Evolutionary conservation across 2,797 vertebrate species (phyloP), one percentile per base, ranked within the genome.

Genomic region (Sibirionetta formosa): DNA sequence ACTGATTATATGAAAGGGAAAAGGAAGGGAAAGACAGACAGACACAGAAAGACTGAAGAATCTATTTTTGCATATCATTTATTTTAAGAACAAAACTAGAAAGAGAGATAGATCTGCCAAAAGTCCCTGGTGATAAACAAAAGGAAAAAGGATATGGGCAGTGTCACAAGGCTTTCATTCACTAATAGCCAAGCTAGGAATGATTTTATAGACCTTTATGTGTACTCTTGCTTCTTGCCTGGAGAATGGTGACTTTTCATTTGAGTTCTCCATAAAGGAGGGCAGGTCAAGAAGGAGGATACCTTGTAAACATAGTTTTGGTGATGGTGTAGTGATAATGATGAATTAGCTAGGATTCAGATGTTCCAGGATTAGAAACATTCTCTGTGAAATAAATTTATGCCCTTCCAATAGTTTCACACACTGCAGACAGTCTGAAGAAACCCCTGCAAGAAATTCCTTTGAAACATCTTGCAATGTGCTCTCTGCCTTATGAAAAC

Each of bases 221-320:
- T 22, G 4, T 17, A 66, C 8, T 38, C n/a, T 72, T 53, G 14
- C 11, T 56, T 48, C 15, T 56, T 5, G 29, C 12, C 23, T 44
- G 11, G 4, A 27, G 11, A 14, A 14, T 7, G 13, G 6, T n/a
- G 36, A 15, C 12, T 61, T 69, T 23, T 26, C 8, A 53, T 68
- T 24, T 61, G 24, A 61, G 19, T 13, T 14, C 33, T 48, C 35
- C 2, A 1, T 61, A 81, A 63, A n/a, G 7, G 6, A n/a, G 8
- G 7, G 16, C n/a, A 58, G 33, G 22, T 8, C 0, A 0, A 51
- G 26, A 29, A 50, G 8, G 7, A 3, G 10, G 14, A 19, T 73
- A 56, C 27, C 31, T 54, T 36, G 35, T 36, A 69, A 73, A 54
- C 19, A 48, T 12, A 33, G 14, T 14, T 66, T 56, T 83, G 50